Conservation (phyloP, 2,888 invertebrate species). For the Fragum sueziense region DNA sequence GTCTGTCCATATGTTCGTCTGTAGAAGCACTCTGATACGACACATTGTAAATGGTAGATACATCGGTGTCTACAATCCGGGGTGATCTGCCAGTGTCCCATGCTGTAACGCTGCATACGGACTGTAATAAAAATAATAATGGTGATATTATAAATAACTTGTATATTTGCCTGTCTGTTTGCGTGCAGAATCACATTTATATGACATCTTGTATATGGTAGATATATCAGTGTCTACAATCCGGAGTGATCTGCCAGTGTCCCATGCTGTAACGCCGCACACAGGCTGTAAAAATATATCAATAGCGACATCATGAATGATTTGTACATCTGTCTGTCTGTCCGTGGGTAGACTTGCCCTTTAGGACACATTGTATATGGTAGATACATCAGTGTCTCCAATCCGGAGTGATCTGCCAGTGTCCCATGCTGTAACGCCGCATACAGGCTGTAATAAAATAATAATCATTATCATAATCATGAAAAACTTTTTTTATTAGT, state of each 20-base stretch:
- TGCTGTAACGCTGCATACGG: conserved; percentile 59
- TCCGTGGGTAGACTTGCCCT: background rate
- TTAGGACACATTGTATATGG: conserved; percentile 58
- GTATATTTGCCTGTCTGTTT: background rate
- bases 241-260: conserved; percentile 14
- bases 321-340: conserved; percentile 3
- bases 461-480: too few species aligned
- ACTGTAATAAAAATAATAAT: conserved; percentile 33
- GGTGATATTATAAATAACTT: too few species aligned
- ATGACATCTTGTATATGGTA: conserved; percentile 58
- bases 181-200: conserved; percentile 4
- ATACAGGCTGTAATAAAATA: conserved; percentile 60
- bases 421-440: conserved; percentile 59
- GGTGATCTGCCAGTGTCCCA: conserved; percentile 40
- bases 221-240: conserved; percentile 17
- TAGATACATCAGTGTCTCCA: conserved; percentile 18
- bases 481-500: too few species aligned
- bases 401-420: background rate
- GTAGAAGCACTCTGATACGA: conserved; percentile 38
- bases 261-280: conserved; percentile 60
- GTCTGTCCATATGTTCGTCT: background rate
- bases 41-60: conserved; percentile 50
- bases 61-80: conserved; percentile 5
- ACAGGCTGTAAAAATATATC: conserved; percentile 62
- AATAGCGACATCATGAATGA: too few species aligned